Percentiles rank a stretch among this genome's conserved stretches.
Conservation (phyloP, 2,797 vertebrate species). For the Pangasius macronema region DNA sequence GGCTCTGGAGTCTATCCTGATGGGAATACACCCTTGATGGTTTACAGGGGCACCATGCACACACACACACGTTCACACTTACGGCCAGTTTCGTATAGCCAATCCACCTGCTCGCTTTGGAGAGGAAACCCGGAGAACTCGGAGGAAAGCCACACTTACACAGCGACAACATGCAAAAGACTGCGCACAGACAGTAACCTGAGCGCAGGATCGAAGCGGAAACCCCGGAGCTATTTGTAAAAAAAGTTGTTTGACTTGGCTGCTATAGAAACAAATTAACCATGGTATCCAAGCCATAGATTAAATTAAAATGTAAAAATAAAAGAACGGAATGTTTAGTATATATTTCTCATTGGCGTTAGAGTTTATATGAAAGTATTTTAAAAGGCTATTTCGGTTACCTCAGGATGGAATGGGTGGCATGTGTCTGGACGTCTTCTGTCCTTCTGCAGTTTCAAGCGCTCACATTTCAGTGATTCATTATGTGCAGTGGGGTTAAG, state of each 20-base stretch:
- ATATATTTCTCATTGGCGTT: neutral
- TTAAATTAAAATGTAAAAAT: neutral
- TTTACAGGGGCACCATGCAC: neutral
- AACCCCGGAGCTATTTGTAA: neutral
- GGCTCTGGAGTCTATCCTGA: neutral
- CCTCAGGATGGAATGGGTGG: constrained; percentile 96
- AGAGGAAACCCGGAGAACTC: neutral
- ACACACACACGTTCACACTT: neutral
- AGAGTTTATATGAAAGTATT: neutral
- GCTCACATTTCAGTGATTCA: constrained; percentile 96
- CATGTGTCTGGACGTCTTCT: constrained; percentile 94
- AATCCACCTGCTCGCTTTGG: neutral
- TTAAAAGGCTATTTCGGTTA: constrained; percentile 54
- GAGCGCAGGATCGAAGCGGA: neutral
- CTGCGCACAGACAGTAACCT: neutral
- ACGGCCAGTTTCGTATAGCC: neutral
- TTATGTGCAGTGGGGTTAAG: constrained; percentile 91
- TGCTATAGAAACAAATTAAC: neutral
- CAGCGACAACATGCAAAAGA: neutral
- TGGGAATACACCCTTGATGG: neutral
- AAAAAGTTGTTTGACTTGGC: neutral
- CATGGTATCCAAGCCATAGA: neutral
- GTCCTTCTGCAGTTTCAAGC: constrained; percentile 95
- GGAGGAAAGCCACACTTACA: neutral
- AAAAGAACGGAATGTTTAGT: neutral